These are phyloP conservation scores for Phragmatobia fuliginosa DNA, from an alignment of 2,888 invertebrate genomes.

Conservation along the genomic window DNA sequence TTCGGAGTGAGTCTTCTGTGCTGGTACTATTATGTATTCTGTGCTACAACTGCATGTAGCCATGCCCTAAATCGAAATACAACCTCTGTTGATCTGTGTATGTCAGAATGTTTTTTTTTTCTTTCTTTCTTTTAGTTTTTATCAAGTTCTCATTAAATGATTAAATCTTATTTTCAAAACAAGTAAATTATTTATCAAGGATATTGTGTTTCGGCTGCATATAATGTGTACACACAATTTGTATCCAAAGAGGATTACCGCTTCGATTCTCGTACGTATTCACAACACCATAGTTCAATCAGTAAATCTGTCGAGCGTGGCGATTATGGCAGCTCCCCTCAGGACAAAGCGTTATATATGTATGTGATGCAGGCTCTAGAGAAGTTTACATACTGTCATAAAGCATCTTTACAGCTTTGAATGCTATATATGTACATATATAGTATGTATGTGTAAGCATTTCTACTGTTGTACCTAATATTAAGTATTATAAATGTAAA, in stretches of 20 bases:
- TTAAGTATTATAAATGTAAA: too few relatives aligned
- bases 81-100: too few relatives aligned
- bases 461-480: too few relatives aligned
- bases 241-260: conserved; percentile 12
- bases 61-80: too few relatives aligned
- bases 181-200: not conserved
- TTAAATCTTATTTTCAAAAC: not conserved
- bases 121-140: too few relatives aligned
- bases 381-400: not conserved
- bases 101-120: too few relatives aligned
- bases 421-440: not conserved
- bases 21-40: too few relatives aligned
- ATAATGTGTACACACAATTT: not conserved
- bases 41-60: too few relatives aligned
- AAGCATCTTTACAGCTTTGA: not conserved
- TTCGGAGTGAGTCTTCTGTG: too few relatives aligned
- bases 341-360: conserved; percentile 22
- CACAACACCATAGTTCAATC: conserved; percentile 42
- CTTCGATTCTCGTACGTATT: conserved; percentile 3
- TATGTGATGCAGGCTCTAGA: conserved; percentile 3
- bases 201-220: not conserved
- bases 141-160: too few relatives aligned
- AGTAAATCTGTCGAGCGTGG: conserved; percentile 29
- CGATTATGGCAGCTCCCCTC: conserved; percentile 33
- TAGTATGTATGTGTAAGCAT: too few relatives aligned